A percentile compares a stretch with the other conserved stretches of the same genome.
Evolutionary conservation across 2,797 vertebrate species (phyloP).

Genomic region (Pipistrellus pipistrellus): DNA sequence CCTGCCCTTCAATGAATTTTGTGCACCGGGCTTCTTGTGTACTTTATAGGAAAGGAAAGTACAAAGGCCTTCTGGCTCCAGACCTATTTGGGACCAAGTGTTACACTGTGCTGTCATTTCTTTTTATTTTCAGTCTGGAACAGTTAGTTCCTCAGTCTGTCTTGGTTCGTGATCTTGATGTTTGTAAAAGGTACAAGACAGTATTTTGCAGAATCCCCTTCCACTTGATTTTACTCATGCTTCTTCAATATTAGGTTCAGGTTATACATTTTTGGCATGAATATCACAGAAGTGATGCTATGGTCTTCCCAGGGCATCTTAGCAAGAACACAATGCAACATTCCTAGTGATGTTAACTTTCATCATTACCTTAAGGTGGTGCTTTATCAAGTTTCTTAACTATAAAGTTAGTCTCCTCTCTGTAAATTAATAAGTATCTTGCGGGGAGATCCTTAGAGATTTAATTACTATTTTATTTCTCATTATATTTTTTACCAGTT

Average conservation of each 20-base stretch:
- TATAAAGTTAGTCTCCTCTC: not conserved
- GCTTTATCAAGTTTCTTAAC: not conserved
- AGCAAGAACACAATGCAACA: not conserved
- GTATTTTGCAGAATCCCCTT: conserved; percentile 43
- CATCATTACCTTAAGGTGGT: not conserved
- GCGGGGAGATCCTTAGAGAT: not conserved
- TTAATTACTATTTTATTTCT: not conserved
- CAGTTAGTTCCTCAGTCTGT: conserved; percentile 26
- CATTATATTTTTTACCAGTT: not conserved
- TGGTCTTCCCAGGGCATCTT: not conserved
- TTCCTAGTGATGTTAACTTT: conserved; percentile 10
- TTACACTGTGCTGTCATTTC: not conserved
- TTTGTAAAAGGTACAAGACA: conserved; percentile 13
- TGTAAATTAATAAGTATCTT: not conserved
- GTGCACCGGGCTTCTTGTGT: not conserved
- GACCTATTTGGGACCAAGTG: not conserved
- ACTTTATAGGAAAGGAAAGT: conserved; percentile 42
- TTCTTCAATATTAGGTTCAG: conserved; percentile 29
- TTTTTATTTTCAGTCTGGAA: conserved; percentile 22
- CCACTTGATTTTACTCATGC: conserved; percentile 12
- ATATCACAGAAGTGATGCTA: not conserved
- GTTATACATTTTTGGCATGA: not conserved
- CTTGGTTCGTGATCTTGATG: not conserved
- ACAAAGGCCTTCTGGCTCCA: not conserved
- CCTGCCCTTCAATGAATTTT: too few species aligned